phyloP scores from a whole-genome alignment of 2,797 vertebrate genomes.

The Thalassophryne amazonica region DNA sequence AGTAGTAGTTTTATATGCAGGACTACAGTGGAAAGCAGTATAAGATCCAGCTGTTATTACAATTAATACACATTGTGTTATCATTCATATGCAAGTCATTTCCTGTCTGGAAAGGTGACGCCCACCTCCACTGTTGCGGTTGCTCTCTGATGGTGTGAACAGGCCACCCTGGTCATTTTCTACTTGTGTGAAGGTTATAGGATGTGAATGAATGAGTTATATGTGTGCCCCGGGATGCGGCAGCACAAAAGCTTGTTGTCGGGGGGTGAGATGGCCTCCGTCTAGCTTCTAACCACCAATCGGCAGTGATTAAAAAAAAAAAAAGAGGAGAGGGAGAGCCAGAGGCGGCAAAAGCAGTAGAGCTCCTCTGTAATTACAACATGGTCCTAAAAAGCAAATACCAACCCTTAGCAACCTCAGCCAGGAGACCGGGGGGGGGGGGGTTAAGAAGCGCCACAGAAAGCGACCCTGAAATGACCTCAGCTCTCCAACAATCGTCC shows the following conservation, averaged over 20 bases:
- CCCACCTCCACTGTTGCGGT: constrained; percentile 5
- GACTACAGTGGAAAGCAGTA: too few relatives aligned
- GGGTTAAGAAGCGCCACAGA: constrained; percentile 80
- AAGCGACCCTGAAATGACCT: constrained; percentile 82
- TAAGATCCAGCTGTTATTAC: too few relatives aligned
- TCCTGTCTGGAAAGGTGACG: constrained; percentile 21
- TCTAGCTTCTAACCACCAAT: constrained; percentile 69
- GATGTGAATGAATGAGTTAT: constrained; percentile 54
- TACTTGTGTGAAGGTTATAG: constrained; percentile 46
- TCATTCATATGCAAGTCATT: background rate
- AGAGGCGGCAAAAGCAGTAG: constrained; percentile 67
- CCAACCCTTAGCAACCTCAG: constrained; percentile 86
- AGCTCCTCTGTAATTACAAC: constrained; percentile 86
- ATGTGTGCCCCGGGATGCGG: constrained; percentile 45
- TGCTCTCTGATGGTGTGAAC: constrained; percentile 13
- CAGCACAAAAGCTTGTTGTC: constrained; percentile 53
- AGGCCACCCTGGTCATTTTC: constrained; percentile 20
- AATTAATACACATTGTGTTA: too few relatives aligned
- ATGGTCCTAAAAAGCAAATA: constrained; percentile 84
- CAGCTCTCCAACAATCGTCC: constrained; percentile 77
- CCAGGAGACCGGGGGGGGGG: constrained; percentile 60
- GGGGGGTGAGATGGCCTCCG: constrained; percentile 60
- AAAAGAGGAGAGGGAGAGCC: constrained; percentile 63
- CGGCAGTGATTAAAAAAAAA: constrained; percentile 67
- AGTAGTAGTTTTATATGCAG: too few relatives aligned